A percentile compares a stretch with the other conserved stretches of the same genome.
phyloP scores from a whole-genome alignment of 2,113 vertebrate species.

The Eurystomus gularis region DNA sequence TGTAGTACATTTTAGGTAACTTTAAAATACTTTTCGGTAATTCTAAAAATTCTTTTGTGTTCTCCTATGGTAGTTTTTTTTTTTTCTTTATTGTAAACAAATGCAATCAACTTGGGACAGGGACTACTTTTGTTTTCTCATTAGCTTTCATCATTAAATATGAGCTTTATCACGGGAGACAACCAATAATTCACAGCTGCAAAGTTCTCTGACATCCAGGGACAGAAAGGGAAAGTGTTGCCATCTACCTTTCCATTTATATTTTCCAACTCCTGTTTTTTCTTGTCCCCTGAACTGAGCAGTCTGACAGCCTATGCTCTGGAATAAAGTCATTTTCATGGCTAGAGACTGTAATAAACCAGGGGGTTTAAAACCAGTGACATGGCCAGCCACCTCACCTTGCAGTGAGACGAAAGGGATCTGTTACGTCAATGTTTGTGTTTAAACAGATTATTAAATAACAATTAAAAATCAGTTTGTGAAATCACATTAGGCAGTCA shows the following conservation, averaged over 20 bases:
- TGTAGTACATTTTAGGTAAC: neutral
- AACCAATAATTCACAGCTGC: neutral
- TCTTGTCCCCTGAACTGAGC: neutral
- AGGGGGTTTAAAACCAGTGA: neutral
- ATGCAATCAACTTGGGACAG: neutral
- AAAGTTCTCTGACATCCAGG: neutral
- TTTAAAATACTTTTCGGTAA: neutral
- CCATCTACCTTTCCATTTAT: neutral
- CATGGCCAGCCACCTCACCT: neutral
- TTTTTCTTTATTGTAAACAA: neutral
- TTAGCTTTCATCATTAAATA: neutral
- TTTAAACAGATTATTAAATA: neutral
- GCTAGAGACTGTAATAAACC: neutral
- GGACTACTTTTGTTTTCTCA: neutral
- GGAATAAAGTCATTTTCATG: neutral
- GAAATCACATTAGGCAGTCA: neutral
- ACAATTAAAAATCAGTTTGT: neutral
- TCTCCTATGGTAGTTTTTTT: neutral
- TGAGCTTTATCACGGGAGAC: neutral
- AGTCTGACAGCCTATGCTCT: neutral
- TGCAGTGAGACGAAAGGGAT: neutral
- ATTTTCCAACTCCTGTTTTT: neutral
- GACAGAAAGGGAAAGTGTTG: neutral
- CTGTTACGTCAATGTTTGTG: neutral
- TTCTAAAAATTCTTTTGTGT: neutral